Base-by-base conservation (phyloP, 2,113 vertebrate species). In the Lepus americanus region DNA sequence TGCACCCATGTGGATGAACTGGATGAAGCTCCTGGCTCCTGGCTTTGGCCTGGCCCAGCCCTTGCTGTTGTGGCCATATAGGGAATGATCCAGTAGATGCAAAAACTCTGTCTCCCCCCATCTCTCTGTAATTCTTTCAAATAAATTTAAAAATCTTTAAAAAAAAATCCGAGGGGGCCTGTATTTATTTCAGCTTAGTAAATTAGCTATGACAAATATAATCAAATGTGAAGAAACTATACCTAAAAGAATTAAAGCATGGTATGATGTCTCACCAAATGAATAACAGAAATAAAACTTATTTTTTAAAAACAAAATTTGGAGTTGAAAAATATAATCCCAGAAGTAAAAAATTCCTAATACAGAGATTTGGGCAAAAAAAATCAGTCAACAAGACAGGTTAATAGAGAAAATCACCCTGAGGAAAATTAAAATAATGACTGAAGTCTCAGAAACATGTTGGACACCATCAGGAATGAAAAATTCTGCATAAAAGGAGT, bases 371-470 rank as follows among this genome's bases (percentile, higher is more conserved):
- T 90, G 23, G 55, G 63, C 13, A 78, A 90, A 84, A 51, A 44
- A 69, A 70, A 70, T 70, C 63, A 86, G 64, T 36, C 31, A 36
- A 72, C 16, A 36, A 94, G 22, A 86, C 20, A 33, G 12, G 23
- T 69, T 59, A 70, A 84, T 61, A 27, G 31, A 85, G 27, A 94
- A 90, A 94, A 90, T 22, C 11, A 79, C n/a, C 89, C 61, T 66
- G 33, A 92, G 59, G 44, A 79, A 92, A 89, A 77, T 33, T 51
- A 94, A 78, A 63, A n/a, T 61, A 77, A 76, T 64, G 29, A 82
- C 81, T 13, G 74, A 33, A 79, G 22, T 23, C 51, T 83, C 36
- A 23, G 23, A 72, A 14, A 85, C 73, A 23, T 53, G 12, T 51
- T 44, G 51, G 81, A 84, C 10, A 94, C 36, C 16, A 83, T 77